Evolutionary conservation across 2,113 vertebrate genomes (phyloP).

Genomic region (Elanoides forficatus): DNA sequence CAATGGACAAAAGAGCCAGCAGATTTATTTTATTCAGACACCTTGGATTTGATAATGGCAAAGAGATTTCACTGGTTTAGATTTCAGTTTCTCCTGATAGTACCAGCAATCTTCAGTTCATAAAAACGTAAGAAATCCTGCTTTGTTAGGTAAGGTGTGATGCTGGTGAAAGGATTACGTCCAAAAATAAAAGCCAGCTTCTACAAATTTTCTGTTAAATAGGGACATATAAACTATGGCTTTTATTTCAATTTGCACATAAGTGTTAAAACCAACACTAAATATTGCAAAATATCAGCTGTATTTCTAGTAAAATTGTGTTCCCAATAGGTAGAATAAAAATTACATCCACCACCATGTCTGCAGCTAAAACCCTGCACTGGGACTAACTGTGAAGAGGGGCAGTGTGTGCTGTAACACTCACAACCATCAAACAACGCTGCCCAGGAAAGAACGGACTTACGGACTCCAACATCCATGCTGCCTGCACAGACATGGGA

Average conservation of each 20-base stretch:
- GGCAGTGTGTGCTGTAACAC: background rate
- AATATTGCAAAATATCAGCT: background rate
- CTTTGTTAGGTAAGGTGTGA: background rate
- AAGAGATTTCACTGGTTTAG: background rate
- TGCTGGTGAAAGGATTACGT: background rate
- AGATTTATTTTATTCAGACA: background rate
- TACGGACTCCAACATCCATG: accelerated
- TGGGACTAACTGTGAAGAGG: background rate
- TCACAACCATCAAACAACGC: background rate
- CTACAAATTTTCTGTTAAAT: background rate
- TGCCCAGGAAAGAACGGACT: background rate
- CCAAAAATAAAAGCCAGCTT: background rate
- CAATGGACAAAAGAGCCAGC: background rate
- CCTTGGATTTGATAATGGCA: background rate
- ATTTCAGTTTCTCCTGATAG: background rate
- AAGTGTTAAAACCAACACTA: background rate
- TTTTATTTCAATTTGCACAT: background rate
- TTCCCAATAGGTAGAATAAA: background rate
- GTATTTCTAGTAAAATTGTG: background rate
- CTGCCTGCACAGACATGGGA: background rate
- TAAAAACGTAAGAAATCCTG: background rate
- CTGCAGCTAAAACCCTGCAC: constrained; percentile 3
- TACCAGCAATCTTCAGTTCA: background rate
- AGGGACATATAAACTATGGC: background rate
- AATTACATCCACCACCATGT: background rate